Evolutionary conservation across 1,140 invertebrate species (phyloP), one percentile per base, ranked within the genome.

Genomic region (Ceratoteleas bidentatus): DNA sequence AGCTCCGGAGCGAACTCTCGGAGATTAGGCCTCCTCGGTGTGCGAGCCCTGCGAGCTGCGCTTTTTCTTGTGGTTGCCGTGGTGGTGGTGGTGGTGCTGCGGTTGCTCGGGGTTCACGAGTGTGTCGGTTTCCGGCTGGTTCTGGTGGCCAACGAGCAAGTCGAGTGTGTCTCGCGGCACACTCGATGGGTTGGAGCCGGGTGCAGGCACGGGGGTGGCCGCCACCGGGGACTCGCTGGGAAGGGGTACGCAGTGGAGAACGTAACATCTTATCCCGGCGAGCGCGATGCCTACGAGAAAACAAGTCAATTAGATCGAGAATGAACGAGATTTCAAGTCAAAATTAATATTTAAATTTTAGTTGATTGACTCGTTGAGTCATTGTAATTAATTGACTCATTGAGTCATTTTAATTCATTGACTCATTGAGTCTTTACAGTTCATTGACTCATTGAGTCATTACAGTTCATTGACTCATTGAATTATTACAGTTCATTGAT

Each of bases 41-140:
- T 90, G 85, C 43, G 88, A 90, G 52, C 88, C 77, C 56, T 90
- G 88, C 52, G 89, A 91, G 50, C 86, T 89, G 43, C 88, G 89
- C 84, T 90, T 90, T 84, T 90, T 89, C 77, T 89, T 90, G 40
- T 91, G 85, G 32, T 91, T 90, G 32, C 83, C 85, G 32, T 88
- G 88, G 16, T 88, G 87, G 32, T 86, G 87, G 53, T 88, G 87
- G 24, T 88, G 84, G 43, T 86, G 80, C 5, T 83, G 81, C 6
- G 78, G 81, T 16, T 81, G 77, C 14, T 86, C 86, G 24, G 80
- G 43, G 32, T 82, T 82, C 87, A 89, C 88, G 36, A 88, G 66
- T 15, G 86, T 84, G 45, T 90, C 88, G 15, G 84, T 88, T 50
- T 90, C 89, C 6, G 88, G 86, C 11, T 89, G 89, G 73, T 87